Percentiles rank a stretch among this genome's conserved stretches.
phyloP scores from a whole-genome alignment of 2,888 invertebrate genomes.

The Parnassius apollo region DNA sequence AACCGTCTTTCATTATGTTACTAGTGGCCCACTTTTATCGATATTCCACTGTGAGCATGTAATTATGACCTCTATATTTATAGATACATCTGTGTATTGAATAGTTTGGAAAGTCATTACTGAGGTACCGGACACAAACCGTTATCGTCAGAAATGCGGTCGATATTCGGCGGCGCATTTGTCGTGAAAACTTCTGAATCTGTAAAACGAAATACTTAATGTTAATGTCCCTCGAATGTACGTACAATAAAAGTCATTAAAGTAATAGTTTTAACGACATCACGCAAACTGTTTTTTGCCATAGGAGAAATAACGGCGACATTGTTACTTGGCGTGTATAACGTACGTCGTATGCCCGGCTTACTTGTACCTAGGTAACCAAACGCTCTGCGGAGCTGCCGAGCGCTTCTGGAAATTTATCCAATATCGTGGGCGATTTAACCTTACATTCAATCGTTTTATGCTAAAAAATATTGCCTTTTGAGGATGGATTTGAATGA shows the following conservation, averaged over 20 bases:
- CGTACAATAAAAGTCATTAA: constrained; percentile 71
- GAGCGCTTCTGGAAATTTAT: constrained; percentile 45
- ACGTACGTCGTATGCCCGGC: constrained; percentile 19
- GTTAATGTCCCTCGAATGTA: constrained; percentile 55
- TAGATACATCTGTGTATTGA: constrained; percentile 40
- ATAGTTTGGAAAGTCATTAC: constrained; percentile 61
- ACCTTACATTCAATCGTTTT: constrained; percentile 62
- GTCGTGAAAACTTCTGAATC: constrained; percentile 54
- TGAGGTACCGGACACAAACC: constrained; percentile 36
- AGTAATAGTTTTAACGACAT: constrained; percentile 67
- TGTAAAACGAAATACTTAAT: constrained; percentile 47
- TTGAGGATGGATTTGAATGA: constrained; percentile 76
- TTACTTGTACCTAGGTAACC: constrained; percentile 44
- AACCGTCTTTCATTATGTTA: constrained; percentile 46
- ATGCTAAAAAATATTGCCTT: constrained; percentile 68
- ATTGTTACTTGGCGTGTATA: constrained; percentile 41
- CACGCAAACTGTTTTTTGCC: constrained; percentile 66
- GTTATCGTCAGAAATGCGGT: constrained; percentile 46
- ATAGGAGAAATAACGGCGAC: constrained; percentile 48
- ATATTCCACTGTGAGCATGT: constrained; percentile 47
- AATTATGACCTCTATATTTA: constrained; percentile 50
- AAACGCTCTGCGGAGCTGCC: constrained; percentile 34
- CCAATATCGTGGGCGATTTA: constrained; percentile 56
- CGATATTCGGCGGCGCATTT: constrained; percentile 37
- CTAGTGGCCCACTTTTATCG: constrained; percentile 46